Percentiles rank a stretch among this genome's conserved stretches.
Conservation (phyloP, 2,888 invertebrate genomes). For the Heliconius charithonia region DNA sequence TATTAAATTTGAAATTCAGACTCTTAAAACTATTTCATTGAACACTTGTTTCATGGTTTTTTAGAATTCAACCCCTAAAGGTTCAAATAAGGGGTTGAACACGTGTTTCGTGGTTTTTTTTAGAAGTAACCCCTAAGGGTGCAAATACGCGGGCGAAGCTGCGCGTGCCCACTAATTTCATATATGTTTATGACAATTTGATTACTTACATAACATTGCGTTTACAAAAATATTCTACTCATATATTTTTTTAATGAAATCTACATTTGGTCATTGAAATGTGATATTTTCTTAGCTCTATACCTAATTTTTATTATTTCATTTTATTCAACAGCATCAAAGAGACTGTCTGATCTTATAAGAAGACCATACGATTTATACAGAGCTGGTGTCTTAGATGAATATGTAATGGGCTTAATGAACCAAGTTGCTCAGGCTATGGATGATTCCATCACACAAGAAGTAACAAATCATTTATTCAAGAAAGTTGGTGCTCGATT, state of each 20-base stretch:
- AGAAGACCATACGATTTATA: conserved; percentile 95
- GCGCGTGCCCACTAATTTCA: too few species aligned
- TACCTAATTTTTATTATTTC: neutral
- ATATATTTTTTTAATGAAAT: neutral
- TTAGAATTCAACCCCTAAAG: too few species aligned
- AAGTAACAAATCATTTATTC: conserved; percentile 96
- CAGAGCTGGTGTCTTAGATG: conserved; percentile 94
- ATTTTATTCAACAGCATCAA: conserved; percentile 86
- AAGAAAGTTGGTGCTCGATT: conserved; percentile 90
- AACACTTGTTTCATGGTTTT: too few species aligned
- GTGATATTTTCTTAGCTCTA: neutral
- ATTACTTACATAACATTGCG: neutral
- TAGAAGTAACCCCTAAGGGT: too few species aligned
- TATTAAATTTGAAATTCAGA: too few species aligned
- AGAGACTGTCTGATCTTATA: conserved; percentile 93
- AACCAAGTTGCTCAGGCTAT: conserved; percentile 97
- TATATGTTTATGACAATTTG: neutral
- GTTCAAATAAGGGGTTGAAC: too few species aligned
- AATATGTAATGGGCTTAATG: conserved; percentile 96
- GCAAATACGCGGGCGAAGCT: too few species aligned
- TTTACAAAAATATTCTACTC: neutral
- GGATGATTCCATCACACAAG: conserved; percentile 95
- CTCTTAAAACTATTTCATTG: too few species aligned
- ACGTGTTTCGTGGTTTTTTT: too few species aligned
- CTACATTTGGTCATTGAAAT: neutral